Conservation (phyloP, 2,888 invertebrate species). For the Heliconius ethilla region DNA sequence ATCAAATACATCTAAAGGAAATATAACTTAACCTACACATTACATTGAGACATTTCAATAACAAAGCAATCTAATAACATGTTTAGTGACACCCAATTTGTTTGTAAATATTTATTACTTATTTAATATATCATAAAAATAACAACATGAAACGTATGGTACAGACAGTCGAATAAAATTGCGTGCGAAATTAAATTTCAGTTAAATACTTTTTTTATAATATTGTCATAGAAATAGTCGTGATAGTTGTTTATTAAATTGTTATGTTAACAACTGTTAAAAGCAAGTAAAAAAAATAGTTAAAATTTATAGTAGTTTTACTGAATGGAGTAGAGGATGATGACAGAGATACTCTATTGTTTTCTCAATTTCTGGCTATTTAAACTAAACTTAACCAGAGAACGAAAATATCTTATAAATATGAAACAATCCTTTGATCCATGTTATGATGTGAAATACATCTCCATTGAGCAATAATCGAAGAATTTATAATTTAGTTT, state of each 20-base stretch:
- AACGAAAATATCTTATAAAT: too few species aligned
- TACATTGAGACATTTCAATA: slow-evolving; percentile 53
- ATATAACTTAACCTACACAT: slow-evolving; percentile 52
- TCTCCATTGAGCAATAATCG: too few species aligned
- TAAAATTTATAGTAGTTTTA: background rate
- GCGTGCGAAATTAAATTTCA: slow-evolving; percentile 58
- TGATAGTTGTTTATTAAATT: background rate
- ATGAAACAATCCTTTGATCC: too few species aligned
- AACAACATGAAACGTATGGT: slow-evolving; percentile 54
- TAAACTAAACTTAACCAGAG: too few species aligned
- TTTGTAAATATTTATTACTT: slow-evolving; percentile 55
- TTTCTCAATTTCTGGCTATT: background rate
- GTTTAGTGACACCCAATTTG: slow-evolving; percentile 57
- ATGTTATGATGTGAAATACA: too few species aligned
- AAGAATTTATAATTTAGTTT: too few species aligned
- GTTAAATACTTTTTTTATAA: slow-evolving; percentile 29
- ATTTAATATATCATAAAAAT: slow-evolving; percentile 60
- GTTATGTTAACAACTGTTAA: background rate
- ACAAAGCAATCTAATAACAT: slow-evolving; percentile 52
- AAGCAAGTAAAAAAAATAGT: background rate
- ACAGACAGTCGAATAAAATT: slow-evolving; percentile 50
- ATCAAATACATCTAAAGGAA: slow-evolving; percentile 50
- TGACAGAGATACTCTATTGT: background rate
- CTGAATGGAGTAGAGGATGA: background rate
- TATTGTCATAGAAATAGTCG: slow-evolving; percentile 20